Base-by-base conservation (phyloP, 2,113 vertebrate species). In the Theristicus caerulescens region DNA sequence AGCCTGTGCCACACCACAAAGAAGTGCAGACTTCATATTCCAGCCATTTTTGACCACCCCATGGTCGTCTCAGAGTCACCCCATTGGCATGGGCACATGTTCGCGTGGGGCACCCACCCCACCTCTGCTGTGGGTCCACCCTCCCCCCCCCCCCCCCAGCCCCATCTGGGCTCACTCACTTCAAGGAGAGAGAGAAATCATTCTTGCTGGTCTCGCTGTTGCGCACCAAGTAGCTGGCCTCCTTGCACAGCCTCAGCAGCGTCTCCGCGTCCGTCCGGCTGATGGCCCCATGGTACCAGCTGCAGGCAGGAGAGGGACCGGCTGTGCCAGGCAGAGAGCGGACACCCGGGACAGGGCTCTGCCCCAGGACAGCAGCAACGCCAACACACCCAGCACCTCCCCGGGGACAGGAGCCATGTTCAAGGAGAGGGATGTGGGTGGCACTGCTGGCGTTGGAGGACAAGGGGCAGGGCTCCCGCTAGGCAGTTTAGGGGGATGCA, bases 151-250 rank as follows among this genome's bases (percentile, higher is more conserved):
- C 34, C 32, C 34, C 36, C 40, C 55, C 49, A 32, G 49, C 32
- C 62, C 55, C 2, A 0, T 3, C 44, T 3, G 4, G 49, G 22
- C 55, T 54, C 74, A 97, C 99, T 99, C 99, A 99, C 99, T 99
- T 99, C 88, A 99, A 98, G 44, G 99, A 99, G 91, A 99, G 99
- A 51, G 99, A 99, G 98, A 99, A 99, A 98, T 99, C 99, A 1
- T 99, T 99, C 98, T 99, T 99, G 99, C 99, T 99, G 98, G 99
- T 99, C 98, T 99, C 99, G 9, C 99, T 99, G 99, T 99, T 99
- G 94, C 99, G 98, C 94, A 99, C 99, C 97, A 99, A 97, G 98
- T 99, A 99, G 95, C 99, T 99, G 96, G 99, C 99, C 96, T 99
- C 99, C 96, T 99, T 99, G 98, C 99, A 99, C 93, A 99, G 97